Base-by-base conservation (phyloP, 2,888 invertebrate species). In the Nymphalis urticae region DNA sequence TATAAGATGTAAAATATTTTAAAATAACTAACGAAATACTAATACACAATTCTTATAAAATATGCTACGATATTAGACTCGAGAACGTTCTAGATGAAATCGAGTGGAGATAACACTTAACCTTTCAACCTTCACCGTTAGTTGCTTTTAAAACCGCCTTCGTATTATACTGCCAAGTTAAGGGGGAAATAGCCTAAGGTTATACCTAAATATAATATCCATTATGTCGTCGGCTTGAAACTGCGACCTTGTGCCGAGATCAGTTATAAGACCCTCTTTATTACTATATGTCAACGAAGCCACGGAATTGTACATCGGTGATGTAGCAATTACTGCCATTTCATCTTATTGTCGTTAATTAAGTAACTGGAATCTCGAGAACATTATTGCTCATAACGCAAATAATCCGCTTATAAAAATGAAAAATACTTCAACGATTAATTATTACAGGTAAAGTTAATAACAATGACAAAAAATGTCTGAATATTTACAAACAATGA, bases 101-200 rank as follows among this genome's bases (percentile, higher is more conserved):
- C 58, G 65, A 59, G 54, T 66, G 60, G 62, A 63, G 62, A 32
- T 42, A 64, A 36, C 62, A 62, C 68, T 68, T 68, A 62, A 71
- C 59, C 68, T 24, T 59, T 64, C 50, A 66, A 64, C 66, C 69
- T 66, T 71, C 68, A 54, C 66, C 63, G 66, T 69, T 56, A 62
- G 64, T 27, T 66, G 69, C 71, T 69, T 71, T 62, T 61, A 66
- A 66, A 71, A 64, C 51, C 66, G 71, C 69, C 21, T 62, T 21
- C 58, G 51, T 56, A 48, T 69, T 58, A 62, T 62, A 66, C 59
- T 69, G 64, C 64, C 64, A 64, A 66, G 69, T 69, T 61, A 64
- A 64, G 60, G 62, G 62, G n/a, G 61, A 62, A 59, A 71, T 42
- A 32, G 64, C 60, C 63, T 66, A 50, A 63, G 69, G 54, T 69